Conservation (phyloP, 2,888 invertebrate genomes). For the Cryptus viduatorius region DNA sequence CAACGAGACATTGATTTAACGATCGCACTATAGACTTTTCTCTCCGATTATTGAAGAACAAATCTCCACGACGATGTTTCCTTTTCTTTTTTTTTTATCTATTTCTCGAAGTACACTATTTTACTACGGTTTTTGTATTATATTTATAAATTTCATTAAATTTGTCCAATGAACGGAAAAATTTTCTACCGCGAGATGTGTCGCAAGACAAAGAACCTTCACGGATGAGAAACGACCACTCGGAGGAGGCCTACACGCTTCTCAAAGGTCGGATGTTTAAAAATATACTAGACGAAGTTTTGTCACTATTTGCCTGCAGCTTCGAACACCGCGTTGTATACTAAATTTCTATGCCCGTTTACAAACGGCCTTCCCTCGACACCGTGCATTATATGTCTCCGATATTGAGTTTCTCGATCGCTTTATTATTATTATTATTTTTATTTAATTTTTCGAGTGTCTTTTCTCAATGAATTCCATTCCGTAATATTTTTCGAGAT, state of each 20-base stretch:
- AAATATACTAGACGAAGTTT: conserved; percentile 8
- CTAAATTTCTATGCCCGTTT: background rate
- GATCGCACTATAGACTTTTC: background rate
- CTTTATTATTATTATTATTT: background rate
- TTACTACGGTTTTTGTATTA: background rate
- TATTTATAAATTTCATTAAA: background rate
- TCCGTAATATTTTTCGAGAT: background rate
- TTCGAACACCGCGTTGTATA: background rate
- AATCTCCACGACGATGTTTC: background rate
- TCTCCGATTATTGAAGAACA: background rate
- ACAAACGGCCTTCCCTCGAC: background rate
- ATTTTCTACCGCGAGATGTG: conserved; percentile 20
- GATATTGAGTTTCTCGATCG: background rate
- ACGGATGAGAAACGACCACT: conserved; percentile 53
- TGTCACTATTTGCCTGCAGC: background rate
- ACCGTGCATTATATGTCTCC: background rate
- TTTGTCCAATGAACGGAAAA: background rate
- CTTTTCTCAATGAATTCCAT: background rate
- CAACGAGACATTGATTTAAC: conserved; percentile 33
- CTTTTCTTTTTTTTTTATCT: background rate
- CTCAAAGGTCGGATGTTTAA: conserved; percentile 16
- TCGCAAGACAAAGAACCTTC: conserved; percentile 51
- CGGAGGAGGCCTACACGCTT: conserved; percentile 26
- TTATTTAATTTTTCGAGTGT: background rate
- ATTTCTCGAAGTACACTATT: background rate